phyloP scores from a whole-genome alignment of 2,113 vertebrate genomes.

The Silurus meridionalis region DNA sequence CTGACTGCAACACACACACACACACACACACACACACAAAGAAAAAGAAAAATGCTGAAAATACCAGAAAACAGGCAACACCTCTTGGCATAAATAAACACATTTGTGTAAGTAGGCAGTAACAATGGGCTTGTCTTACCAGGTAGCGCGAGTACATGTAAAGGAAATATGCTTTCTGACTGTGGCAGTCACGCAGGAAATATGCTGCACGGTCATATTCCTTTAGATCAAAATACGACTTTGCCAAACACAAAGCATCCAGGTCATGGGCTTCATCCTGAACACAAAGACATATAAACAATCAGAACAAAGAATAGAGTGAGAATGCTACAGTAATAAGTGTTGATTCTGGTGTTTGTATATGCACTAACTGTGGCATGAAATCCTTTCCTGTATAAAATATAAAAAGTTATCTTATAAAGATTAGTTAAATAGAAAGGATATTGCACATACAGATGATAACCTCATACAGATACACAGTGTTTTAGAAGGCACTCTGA shows the following conservation, averaged over 20 bases:
- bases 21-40: no score
- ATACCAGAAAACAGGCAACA: not conserved
- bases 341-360: not conserved
- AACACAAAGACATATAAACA: not conserved
- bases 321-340: not conserved
- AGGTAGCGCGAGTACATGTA: conserved; percentile 99
- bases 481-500: not conserved
- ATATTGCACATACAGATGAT: not conserved
- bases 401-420: no score
- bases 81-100: not conserved
- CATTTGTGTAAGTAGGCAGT: not conserved
- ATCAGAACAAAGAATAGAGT: not conserved
- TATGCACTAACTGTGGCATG: not conserved
- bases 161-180: conserved; percentile 95
- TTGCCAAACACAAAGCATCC: conserved; percentile 91
- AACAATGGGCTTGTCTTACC: conserved; percentile 73
- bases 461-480: not conserved
- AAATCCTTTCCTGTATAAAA: not conserved
- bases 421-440: no score
- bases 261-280: conserved; percentile 94
- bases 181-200: conserved; percentile 91
- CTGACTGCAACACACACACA: conserved; percentile 76
- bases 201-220: conserved; percentile 96
- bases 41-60: not conserved
- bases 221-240: conserved; percentile 97